These are phyloP conservation scores for Lethrus apterus DNA, from an alignment of 1,140 invertebrate genomes.

Conservation along the genomic window DNA sequence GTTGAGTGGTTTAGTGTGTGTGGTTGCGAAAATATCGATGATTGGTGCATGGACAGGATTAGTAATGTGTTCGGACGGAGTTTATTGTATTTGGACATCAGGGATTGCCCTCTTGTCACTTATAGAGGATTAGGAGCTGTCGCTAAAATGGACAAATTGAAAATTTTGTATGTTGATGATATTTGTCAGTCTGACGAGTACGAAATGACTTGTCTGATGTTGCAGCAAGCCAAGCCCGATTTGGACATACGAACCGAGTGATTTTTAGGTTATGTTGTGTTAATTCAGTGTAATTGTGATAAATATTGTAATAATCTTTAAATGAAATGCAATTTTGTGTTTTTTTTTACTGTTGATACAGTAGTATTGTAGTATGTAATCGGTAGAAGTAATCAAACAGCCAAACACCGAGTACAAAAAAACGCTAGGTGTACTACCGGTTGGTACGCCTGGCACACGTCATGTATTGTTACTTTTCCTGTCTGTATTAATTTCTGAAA, in stretches of 20 bases:
- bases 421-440: too few relatives aligned
- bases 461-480: too few relatives aligned
- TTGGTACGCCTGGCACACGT: too few relatives aligned
- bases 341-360: too few relatives aligned
- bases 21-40: slow-evolving; percentile 58
- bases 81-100: slow-evolving; percentile 67
- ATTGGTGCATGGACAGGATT: slow-evolving; percentile 68
- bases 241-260: slow-evolving; percentile 34
- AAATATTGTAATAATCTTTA: not conserved
- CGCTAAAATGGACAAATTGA: slow-evolving; percentile 51
- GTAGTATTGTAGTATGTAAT: too few relatives aligned
- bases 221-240: slow-evolving; percentile 44
- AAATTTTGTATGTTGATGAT: slow-evolving; percentile 48
- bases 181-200: slow-evolving; percentile 43
- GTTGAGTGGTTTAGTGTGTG: slow-evolving; percentile 59
- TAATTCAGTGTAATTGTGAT: not conserved
- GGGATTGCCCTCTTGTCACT: slow-evolving; percentile 57
- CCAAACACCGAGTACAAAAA: too few relatives aligned
- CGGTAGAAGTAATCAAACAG: too few relatives aligned
- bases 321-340: too few relatives aligned
- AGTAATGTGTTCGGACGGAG: slow-evolving; percentile 47
- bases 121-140: slow-evolving; percentile 57
- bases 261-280: not conserved
- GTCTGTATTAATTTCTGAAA: too few relatives aligned
- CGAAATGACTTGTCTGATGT: slow-evolving; percentile 50